Evolutionary conservation across 1,140 invertebrate genomes (phyloP), one percentile per base, ranked within the genome.

Genomic region (Drosophila orena): DNA sequence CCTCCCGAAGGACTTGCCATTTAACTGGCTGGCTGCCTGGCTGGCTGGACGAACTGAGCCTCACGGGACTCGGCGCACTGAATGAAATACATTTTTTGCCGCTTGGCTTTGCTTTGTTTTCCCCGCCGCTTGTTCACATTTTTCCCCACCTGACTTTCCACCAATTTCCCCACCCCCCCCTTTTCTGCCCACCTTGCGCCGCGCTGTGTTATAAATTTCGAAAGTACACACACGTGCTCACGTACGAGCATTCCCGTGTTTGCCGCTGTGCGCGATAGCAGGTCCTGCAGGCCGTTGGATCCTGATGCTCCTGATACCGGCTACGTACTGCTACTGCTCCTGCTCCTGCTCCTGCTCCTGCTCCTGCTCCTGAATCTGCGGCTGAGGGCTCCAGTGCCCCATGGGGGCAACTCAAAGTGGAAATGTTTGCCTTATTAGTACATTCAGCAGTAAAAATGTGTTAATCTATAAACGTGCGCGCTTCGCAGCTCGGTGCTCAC

Each of bases 391-490:
- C 20, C 20, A n/a, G 46, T 15, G 3, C 6, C 83, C 81, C 81
- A 46, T 62, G 83, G 78, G 83, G 83, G 83, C 66, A 86, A 83
- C 83, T 88, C 79, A 88, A 83, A 88, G 83, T 88, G 83, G 83
- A 83, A 88, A 88, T 89, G 84, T 88, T 89, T 88, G 84, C 79
- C 84, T 89, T 89, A 89, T 89, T 88, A 88, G 83, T 88, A 89
- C 83, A 79, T 89, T 89, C 84, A 84, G 84, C 84, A 89, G 79
- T 89, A 89, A 89, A 89, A 89, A 89, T 84, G 84, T 89, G 84
- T 89, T 89, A 89, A 89, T 89, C 84, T 89, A 89, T 89, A 89
- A 89, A 89, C 77, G 84, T 89, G 84, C 80, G 65, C 65, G 68
- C 74, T 35, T 65, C 64, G 58, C 58, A 64, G 44, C 37, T 50